Conservation (phyloP, 2,113 vertebrate genomes). For the Misgurnus anguillicaudatus region DNA sequence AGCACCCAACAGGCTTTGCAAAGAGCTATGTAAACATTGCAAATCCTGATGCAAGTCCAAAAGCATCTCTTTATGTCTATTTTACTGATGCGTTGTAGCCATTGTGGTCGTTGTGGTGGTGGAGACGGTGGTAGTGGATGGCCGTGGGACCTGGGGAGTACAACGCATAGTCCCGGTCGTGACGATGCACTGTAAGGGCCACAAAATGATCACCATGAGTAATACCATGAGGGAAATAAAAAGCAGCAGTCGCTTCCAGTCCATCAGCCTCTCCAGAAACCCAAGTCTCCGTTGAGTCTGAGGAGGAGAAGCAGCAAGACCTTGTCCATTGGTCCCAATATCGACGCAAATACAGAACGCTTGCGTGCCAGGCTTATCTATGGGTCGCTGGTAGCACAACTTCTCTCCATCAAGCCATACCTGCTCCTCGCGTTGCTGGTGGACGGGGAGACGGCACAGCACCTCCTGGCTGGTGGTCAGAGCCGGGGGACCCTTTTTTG, state of each 20-base stretch:
- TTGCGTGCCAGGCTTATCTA: conserved; percentile 38
- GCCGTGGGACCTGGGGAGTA: conserved; percentile 20
- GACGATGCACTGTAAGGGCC: conserved; percentile 88
- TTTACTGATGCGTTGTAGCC: not conserved
- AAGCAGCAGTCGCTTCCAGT: conserved; percentile 85
- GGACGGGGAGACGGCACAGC: conserved; percentile 80
- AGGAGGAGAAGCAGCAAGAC: rapidly evolving
- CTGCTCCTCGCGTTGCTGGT: conserved; percentile 78
- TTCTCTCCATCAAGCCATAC: conserved; percentile 92
- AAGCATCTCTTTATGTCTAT: not conserved
- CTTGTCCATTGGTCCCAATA: conserved; percentile 80
- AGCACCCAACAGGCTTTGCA: conserved; percentile 16
- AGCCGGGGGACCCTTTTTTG: conserved; percentile 80
- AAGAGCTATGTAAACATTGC: not conserved
- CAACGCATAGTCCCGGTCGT: conserved; percentile 85
- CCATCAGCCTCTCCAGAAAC: conserved; percentile 69
- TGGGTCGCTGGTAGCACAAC: conserved; percentile 79
- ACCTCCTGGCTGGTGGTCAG: conserved; percentile 84
- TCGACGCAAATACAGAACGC: conserved; percentile 83
- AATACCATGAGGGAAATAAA: conserved; percentile 76
- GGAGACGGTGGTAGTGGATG: not conserved
- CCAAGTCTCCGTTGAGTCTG: conserved; percentile 30
- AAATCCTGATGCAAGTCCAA: not conserved
- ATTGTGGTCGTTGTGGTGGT: not conserved
- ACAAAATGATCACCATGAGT: conserved; percentile 83